Base-by-base conservation (phyloP, 2,888 invertebrate species). In the Dasysyrphus albostriatus region DNA sequence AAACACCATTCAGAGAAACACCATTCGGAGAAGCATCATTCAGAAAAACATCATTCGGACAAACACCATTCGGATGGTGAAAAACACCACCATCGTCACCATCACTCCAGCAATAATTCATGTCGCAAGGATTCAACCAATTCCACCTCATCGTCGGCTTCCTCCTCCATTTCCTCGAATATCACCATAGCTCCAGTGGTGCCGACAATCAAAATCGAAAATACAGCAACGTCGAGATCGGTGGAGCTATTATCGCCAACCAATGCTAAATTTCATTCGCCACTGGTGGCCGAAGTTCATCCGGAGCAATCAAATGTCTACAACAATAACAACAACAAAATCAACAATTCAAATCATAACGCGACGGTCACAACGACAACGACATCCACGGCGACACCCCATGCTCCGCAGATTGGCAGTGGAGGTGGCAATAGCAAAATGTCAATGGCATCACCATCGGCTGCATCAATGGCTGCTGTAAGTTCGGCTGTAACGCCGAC, bases 231-330 rank as follows among this genome's bases (percentile, higher is more conserved):
- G 56, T 70, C 87, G 59, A 65, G 88, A 75, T 72, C 77, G 88
- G 88, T 32, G 63, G 90, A 88, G 72, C 88, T 91, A 54, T 89
- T 90, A 77, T 88, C 90, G 5, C 90, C 89, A 74, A 89, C 91
- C 24, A 91, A 90, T 88, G 90, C 89, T 14, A 92, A 92, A 89
- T 91, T 92, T 80, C 89, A 92, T 61, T 91, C 92, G 7, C 92
- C 92, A 2, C 88, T 92, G 49, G 91, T 92, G 19, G 92, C 92
- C 24, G 92, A 92, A 83, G 92, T 92, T 39, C 92, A 92, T 89
- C 92, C 92, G 0, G 92, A 92, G 77, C 92, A 92, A 88, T 89
- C 92, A 12, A 69, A 14, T 49, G 10, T 75, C 34, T 83, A 82
- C 82, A 65, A 88, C 88, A 69, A 69, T 6, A 37, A 67, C 8